Conservation (phyloP, 2,797 vertebrate species). For the Cheirogaleus major region DNA sequence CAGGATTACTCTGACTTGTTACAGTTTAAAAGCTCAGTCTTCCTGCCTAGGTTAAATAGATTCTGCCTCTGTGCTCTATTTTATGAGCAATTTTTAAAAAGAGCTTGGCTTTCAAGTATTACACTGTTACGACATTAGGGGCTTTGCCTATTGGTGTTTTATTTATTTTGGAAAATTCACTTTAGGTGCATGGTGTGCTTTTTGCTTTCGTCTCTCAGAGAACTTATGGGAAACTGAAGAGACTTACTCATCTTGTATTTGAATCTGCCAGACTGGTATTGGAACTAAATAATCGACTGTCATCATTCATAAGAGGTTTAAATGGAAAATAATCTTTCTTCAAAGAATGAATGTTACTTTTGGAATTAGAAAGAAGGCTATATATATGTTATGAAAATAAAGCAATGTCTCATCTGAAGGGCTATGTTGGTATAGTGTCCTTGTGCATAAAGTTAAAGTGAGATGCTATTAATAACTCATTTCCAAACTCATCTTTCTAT, state of each 20-base stretch:
- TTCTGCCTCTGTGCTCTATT: not conserved
- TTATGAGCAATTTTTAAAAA: not conserved
- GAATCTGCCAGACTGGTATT: slow-evolving; percentile 37
- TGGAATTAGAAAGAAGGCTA: not conserved
- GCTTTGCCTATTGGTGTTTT: not conserved
- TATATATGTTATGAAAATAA: slow-evolving; percentile 1
- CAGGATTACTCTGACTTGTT: not conserved
- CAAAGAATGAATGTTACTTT: not conserved
- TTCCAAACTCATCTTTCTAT: slow-evolving; percentile 65
- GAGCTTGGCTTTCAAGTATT: not conserved
- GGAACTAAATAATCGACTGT: not conserved
- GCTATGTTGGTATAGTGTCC: not conserved
- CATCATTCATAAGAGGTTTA: not conserved
- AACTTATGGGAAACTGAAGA: not conserved
- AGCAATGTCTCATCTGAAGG: not conserved
- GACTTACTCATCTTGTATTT: slow-evolving; percentile 15
- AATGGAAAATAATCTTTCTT: not conserved
- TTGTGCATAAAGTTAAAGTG: not conserved
- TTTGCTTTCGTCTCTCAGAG: slow-evolving; percentile 48
- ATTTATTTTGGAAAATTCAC: slow-evolving; percentile 64
- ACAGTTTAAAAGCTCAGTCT: not conserved
- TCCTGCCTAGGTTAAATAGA: not conserved
- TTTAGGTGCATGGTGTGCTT: not conserved
- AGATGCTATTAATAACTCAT: not conserved
- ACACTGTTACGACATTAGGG: not conserved